A percentile compares a stretch with the other conserved stretches of the same genome.
Evolutionary conservation across 2,113 vertebrate species (phyloP).

Genomic region (Corythaixoides concolor): DNA sequence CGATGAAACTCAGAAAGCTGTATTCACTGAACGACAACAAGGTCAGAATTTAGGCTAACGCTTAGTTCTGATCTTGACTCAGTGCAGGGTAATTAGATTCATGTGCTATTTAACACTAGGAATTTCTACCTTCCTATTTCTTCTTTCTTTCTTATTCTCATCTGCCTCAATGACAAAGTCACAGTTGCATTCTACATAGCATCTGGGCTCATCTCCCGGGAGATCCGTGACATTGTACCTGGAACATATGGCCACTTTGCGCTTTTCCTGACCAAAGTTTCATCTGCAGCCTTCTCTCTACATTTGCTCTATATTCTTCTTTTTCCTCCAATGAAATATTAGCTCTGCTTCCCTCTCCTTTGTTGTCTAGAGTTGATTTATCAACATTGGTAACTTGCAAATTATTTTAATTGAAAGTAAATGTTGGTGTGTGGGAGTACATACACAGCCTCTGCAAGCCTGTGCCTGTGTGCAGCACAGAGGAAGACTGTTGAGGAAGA

Average conservation of each 20-base stretch:
- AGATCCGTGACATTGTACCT: not conserved
- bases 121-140: not conserved
- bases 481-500: not conserved
- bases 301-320: not conserved
- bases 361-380: not conserved
- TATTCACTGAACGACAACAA: not conserved
- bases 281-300: not conserved
- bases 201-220: constrained; percentile 8
- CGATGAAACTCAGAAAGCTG: not conserved
- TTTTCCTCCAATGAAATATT: not conserved
- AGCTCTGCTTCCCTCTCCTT: not conserved
- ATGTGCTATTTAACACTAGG: not conserved
- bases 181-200: not conserved
- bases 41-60: not conserved
- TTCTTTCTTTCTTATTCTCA: not conserved
- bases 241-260: not conserved
- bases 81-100: not conserved
- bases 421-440: not conserved
- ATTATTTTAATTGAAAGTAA: not conserved
- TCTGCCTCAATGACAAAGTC: not conserved
- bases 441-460: not conserved
- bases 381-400: not conserved
- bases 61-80: not conserved
- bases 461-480: not conserved
- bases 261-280: not conserved